Evolutionary conservation across 2,113 vertebrate genomes (phyloP).

Genomic region (Grus americana): DNA sequence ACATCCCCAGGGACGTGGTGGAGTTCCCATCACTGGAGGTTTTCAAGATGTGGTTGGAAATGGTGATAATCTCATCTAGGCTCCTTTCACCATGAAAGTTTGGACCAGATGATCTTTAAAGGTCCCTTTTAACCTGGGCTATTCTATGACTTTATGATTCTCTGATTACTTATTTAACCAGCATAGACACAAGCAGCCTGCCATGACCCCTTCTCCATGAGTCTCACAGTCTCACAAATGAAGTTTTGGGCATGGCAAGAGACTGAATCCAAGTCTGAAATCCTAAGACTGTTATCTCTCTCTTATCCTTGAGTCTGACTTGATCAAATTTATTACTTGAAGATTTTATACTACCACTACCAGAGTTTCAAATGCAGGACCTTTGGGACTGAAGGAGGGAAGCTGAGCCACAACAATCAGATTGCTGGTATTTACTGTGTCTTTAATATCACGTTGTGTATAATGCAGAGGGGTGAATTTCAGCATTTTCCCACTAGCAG

Average conservation of each 20-base stretch:
- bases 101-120: neutral
- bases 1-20: rapidly evolving
- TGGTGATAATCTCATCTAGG: neutral
- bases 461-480: neutral
- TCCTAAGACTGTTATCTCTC: neutral
- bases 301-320: neutral
- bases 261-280: neutral
- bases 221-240: neutral
- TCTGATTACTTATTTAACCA: neutral
- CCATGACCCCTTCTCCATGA: neutral
- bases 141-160: neutral
- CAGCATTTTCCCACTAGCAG: neutral
- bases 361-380: neutral
- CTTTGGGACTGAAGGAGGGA: neutral
- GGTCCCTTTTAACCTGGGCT: neutral
- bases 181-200: neutral
- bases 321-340: neutral
- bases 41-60: neutral
- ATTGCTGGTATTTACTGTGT: neutral
- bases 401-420: neutral
- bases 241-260: neutral
- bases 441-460: neutral
- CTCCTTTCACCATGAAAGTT: neutral
- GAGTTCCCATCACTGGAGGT: neutral
- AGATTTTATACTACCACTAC: neutral